Evolutionary conservation across 2,888 invertebrate genomes (phyloP).

Genomic region (Pilophorus perplexus): DNA sequence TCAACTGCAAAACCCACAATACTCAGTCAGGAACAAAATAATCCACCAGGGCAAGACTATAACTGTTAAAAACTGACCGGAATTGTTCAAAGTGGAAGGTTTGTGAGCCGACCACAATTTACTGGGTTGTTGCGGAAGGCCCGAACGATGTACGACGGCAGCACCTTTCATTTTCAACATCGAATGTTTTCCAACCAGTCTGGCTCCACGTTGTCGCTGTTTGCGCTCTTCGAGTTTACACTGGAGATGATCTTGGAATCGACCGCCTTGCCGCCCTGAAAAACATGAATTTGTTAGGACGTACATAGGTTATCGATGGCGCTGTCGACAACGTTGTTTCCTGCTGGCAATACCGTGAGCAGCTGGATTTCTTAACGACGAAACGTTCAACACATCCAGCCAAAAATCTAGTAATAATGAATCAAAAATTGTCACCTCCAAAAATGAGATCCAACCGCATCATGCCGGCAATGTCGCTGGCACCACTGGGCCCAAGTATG

Average conservation of each 20-base stretch:
- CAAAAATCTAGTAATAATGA: too few species aligned
- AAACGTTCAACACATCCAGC: neutral
- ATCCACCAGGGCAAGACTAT: too few species aligned
- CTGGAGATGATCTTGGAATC: conserved; percentile 61
- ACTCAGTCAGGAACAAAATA: too few species aligned
- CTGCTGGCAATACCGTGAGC: too few species aligned
- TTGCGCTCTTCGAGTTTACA: conserved; percentile 60
- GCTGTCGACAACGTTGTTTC: too few species aligned
- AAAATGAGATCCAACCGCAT: conserved; percentile 59
- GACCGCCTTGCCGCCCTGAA: conserved; percentile 52
- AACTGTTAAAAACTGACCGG: neutral
- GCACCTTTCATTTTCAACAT: conserved; percentile 48
- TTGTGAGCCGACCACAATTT: conserved; percentile 3
- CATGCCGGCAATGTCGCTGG: conserved; percentile 58
- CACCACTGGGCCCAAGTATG: conserved; percentile 55
- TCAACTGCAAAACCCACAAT: conserved; percentile 6
- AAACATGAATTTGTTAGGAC: neutral
- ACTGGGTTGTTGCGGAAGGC: conserved; percentile 41
- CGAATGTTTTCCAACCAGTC: conserved; percentile 48
- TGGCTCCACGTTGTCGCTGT: conserved; percentile 53
- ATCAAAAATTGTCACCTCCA: conserved; percentile 51
- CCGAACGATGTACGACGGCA: conserved; percentile 50
- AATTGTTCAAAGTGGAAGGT: neutral
- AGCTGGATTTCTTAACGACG: neutral
- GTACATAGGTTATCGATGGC: too few species aligned